phyloP scores from a whole-genome alignment of 2,113 vertebrate species.

The Megalops atlanticus region DNA sequence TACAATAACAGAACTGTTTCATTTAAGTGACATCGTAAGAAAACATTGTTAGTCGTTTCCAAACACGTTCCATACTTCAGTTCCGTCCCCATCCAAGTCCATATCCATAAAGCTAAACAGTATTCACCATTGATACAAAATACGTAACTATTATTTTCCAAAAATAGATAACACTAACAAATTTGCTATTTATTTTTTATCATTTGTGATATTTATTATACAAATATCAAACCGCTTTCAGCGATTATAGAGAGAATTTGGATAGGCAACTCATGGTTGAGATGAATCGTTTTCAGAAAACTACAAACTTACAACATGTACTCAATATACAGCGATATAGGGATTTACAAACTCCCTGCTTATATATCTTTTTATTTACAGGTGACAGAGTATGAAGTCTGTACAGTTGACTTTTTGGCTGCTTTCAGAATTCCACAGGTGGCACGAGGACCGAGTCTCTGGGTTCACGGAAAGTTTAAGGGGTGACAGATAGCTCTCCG shows the following conservation, averaged over 20 bases:
- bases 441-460: constrained; percentile 46
- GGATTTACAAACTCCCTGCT: constrained; percentile 52
- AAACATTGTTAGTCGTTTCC: constrained; percentile 35
- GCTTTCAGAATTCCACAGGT: constrained; percentile 50
- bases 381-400: constrained; percentile 48
- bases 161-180: constrained; percentile 54
- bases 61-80: constrained; percentile 37
- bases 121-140: constrained; percentile 59
- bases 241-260: constrained; percentile 40
- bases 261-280: constrained; percentile 58
- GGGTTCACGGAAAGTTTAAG: constrained; percentile 56
- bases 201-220: constrained; percentile 44
- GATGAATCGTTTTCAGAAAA: constrained; percentile 63
- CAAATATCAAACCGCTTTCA: constrained; percentile 54
- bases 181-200: constrained; percentile 44
- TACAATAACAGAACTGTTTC: constrained; percentile 68
- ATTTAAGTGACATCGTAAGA: constrained; percentile 43
- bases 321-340: constrained; percentile 72
- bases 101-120: constrained; percentile 52
- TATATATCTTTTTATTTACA: constrained; percentile 73
- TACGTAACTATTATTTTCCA: constrained; percentile 46
- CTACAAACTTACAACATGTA: constrained; percentile 73
- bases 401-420: constrained; percentile 68
- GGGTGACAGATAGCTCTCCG: constrained; percentile 86
- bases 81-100: constrained; percentile 51